These are phyloP conservation scores for Lytechinus pictus DNA, from an alignment of 35 echinoderm and acorn worm species.

Conservation along the genomic window DNA sequence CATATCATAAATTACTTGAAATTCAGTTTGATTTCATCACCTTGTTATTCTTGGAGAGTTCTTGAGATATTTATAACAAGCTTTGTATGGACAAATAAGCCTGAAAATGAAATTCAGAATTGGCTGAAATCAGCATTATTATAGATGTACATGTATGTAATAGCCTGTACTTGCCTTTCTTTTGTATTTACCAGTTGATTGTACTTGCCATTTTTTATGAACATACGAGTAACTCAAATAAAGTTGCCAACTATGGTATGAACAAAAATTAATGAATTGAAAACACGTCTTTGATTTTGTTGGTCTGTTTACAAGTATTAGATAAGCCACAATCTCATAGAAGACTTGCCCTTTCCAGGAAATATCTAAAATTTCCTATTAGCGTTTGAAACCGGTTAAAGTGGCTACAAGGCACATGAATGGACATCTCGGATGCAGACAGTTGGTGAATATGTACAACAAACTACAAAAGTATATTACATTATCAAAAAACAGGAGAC, in stretches of 20 bases:
- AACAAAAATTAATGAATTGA: too few species aligned
- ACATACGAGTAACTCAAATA: neutral
- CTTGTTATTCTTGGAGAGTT: too few species aligned
- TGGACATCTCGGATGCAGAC: neutral
- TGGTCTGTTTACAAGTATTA: neutral
- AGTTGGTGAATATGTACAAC: neutral
- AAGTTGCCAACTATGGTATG: neutral
- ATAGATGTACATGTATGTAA: neutral
- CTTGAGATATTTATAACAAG: too few species aligned
- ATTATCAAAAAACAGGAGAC: neutral
- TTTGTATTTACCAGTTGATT: neutral
- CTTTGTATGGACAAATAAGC: too few species aligned
- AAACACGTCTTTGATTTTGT: neutral
- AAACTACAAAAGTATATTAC: neutral
- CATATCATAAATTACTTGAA: too few species aligned
- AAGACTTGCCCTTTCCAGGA: too few species aligned
- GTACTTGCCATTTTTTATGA: neutral
- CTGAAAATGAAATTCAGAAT: too few species aligned
- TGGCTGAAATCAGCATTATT: too few species aligned
- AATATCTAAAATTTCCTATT: too few species aligned
- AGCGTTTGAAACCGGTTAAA: too few species aligned
- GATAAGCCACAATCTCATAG: too few species aligned
- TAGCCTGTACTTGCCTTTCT: neutral
- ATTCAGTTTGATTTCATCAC: too few species aligned
- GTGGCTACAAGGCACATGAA: neutral